These are phyloP conservation scores for Chlorodrepanis virens DNA, from an alignment of 2,113 vertebrate genomes.

Conservation along the genomic window DNA sequence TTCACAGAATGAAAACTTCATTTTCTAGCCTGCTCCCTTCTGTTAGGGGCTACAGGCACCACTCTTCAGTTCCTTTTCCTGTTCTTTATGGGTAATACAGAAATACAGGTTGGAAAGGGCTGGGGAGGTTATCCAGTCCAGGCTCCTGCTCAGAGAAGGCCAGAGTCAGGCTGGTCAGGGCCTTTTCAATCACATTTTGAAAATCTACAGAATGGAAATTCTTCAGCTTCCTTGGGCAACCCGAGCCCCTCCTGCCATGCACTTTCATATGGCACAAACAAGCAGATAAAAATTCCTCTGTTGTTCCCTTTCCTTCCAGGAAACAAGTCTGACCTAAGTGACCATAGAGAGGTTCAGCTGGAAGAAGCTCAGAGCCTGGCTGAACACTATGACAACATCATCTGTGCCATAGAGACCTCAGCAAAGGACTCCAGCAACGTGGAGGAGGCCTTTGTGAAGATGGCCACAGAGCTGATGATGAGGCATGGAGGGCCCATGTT, in stretches of 20 bases:
- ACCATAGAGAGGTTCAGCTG: slow-evolving; percentile 78
- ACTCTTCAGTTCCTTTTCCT: not conserved
- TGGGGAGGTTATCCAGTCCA: not conserved
- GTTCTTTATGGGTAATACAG: not conserved
- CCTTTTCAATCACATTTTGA: not conserved
- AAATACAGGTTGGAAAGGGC: not conserved
- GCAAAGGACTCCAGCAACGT: slow-evolving; percentile 88
- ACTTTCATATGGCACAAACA: not conserved
- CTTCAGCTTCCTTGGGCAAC: not conserved
- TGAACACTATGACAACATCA: slow-evolving; percentile 79
- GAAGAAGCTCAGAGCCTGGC: slow-evolving; percentile 82
- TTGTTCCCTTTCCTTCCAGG: slow-evolving; percentile 66
- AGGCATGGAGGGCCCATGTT: slow-evolving; percentile 85
- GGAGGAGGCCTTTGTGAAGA: slow-evolving; percentile 84
- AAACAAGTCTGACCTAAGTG: slow-evolving; percentile 85
- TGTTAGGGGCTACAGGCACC: not conserved
- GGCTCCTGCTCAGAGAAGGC: not conserved
- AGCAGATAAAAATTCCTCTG: not conserved
- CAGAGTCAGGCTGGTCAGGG: not conserved
- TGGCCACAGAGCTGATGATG: slow-evolving; percentile 85
- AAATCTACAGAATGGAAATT: not conserved
- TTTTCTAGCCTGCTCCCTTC: not conserved
- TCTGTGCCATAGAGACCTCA: slow-evolving; percentile 84
- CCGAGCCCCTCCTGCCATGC: not conserved
- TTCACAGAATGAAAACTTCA: too few relatives aligned